Percentiles rank a stretch among this genome's conserved stretches.
These are phyloP conservation scores for Hypolimnas misippus DNA, from an alignment of 2,888 invertebrate species.

Conservation along the genomic window DNA sequence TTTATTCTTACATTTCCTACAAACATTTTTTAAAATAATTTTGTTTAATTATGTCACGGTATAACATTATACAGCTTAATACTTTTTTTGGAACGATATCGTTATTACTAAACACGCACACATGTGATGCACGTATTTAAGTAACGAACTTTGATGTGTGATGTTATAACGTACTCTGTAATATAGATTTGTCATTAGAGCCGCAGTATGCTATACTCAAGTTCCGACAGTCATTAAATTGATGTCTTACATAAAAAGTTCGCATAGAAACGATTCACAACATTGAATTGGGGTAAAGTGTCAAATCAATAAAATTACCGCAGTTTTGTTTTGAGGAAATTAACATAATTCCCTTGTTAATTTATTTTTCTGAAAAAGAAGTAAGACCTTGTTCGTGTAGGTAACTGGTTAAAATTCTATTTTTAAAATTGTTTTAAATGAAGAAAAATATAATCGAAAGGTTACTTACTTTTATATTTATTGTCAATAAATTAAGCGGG, in stretches of 20 bases:
- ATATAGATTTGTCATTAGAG: conserved; percentile 13
- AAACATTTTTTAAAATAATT: too few species aligned
- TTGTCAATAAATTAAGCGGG: conserved; percentile 66
- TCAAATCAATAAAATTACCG: conserved; percentile 84
- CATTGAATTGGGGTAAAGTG: conserved; percentile 65
- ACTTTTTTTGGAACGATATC: not conserved
- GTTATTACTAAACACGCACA: not conserved
- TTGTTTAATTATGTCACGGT: not conserved
- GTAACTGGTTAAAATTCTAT: conserved; percentile 7
- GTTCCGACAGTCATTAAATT: conserved; percentile 31
- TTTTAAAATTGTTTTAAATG: conserved; percentile 15
- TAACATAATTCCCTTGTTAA: conserved; percentile 36
- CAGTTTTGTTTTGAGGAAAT: conserved; percentile 77
- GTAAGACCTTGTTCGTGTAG: conserved; percentile 9
- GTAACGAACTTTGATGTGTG: not conserved
- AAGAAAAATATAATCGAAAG: conserved; percentile 11
- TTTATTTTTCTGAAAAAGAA: not conserved
- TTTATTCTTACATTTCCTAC: too few species aligned
- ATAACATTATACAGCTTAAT: not conserved
- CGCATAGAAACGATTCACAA: conserved; percentile 65
- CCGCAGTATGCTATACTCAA: conserved; percentile 24
- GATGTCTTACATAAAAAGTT: conserved; percentile 52
- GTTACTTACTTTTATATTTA: conserved; percentile 71
- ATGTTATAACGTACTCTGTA: not conserved
- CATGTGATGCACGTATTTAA: not conserved